Evolutionary conservation across 2,797 vertebrate genomes (phyloP), one percentile per base, ranked within the genome.

Genomic region (Dallia pectoralis): DNA sequence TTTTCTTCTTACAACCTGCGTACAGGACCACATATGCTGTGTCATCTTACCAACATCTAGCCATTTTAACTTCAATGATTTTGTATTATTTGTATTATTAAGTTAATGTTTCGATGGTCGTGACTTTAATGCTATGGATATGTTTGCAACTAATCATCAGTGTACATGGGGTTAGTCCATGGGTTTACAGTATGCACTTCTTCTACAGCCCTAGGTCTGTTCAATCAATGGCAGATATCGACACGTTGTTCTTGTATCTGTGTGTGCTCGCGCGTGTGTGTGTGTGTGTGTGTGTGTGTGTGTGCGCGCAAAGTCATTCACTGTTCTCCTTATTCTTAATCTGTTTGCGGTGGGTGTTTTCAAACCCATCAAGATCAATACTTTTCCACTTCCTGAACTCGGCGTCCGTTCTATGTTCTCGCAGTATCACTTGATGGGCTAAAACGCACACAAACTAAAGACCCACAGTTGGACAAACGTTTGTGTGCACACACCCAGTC

Each of bases 311-410:
- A 84, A 85, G 78, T 87, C 84, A 87, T 85, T 87, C 84, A 86
- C 81, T 72, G 74, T 63, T 71, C 78, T 82, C 67, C 40, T 25
- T 36, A 25, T 32, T 73, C 67, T 78, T 79, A 75, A 81, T 72
- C 77, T 80, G 84, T 81, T 78, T 85, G 79, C 81, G 64, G 77
- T 85, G 80, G 79, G 80, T 79, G 79, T 79, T 79, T 79, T 79
- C 79, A 84, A 79, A 82, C 82, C 84, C 78, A 70, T 67, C 82
- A 81, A 76, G 74, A 86, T 91, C 85, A 32, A 89, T 89, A 88
- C 76, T 59, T n/a, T 7, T 56, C 68, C 4, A 27, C 36, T 44
- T 16, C 33, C 36, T 44, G 33, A 49, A 6, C 40, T 30, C 67
- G 16, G 29, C n/a, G 40, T 49, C 44, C 25, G 22, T 15, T 48